phyloP scores from a whole-genome alignment of 1,140 invertebrate genomes.

The Trissolcus basalis region DNA sequence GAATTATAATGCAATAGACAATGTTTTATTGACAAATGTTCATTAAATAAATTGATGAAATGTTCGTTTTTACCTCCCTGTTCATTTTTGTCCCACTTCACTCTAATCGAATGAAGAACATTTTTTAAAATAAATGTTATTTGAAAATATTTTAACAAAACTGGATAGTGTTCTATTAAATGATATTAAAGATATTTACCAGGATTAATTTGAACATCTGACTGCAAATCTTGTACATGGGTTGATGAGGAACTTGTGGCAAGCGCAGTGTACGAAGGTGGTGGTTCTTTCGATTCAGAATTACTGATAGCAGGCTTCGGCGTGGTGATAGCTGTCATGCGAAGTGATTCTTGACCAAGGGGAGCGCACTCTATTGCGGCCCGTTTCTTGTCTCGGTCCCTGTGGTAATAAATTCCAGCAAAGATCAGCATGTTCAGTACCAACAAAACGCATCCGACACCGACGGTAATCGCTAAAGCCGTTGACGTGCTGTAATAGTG shows the following conservation, averaged over 20 bases:
- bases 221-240: slow-evolving; percentile 57
- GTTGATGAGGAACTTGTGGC: slow-evolving; percentile 70
- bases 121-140: too few relatives aligned
- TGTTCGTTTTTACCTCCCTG: too few relatives aligned
- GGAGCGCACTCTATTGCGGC: slow-evolving; percentile 65
- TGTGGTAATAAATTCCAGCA: slow-evolving; percentile 90
- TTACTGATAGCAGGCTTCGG: slow-evolving; percentile 53
- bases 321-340: slow-evolving; percentile 71
- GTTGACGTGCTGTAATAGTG: slow-evolving; percentile 85
- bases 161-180: too few relatives aligned
- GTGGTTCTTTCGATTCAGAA: slow-evolving; percentile 69
- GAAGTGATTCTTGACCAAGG: slow-evolving; percentile 67
- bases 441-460: slow-evolving; percentile 90
- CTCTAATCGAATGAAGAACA: too few relatives aligned
- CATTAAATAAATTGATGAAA: too few relatives aligned
- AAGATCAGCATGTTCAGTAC: slow-evolving; percentile 92
- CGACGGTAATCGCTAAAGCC: slow-evolving; percentile 90
- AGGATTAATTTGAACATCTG: slow-evolving; percentile 33
- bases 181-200: too few relatives aligned
- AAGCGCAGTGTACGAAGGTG: slow-evolving; percentile 75
- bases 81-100: too few relatives aligned
- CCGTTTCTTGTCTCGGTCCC: slow-evolving; percentile 78
- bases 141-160: too few relatives aligned
- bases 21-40: too few relatives aligned
- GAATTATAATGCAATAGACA: too few relatives aligned